Conservation (phyloP, 2,113 vertebrate genomes). For the Nesospiza acunhae region DNA sequence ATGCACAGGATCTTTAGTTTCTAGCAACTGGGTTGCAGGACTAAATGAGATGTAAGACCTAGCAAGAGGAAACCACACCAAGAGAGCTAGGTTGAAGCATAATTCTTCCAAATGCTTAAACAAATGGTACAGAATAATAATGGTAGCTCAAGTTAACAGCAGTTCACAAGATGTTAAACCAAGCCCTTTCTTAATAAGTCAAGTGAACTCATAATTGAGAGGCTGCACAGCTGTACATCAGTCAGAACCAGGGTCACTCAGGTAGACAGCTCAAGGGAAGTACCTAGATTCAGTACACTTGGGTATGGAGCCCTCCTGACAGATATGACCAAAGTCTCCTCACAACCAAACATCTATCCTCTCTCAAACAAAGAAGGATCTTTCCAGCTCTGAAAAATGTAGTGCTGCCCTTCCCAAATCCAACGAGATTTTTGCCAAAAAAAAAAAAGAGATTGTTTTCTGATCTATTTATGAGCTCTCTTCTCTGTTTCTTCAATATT, state of each 20-base stretch:
- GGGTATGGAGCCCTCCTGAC: not conserved
- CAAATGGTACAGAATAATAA: not conserved
- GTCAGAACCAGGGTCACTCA: accelerated
- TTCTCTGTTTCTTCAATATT: not conserved
- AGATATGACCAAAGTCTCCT: not conserved
- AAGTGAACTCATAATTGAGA: not conserved
- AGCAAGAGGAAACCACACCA: not conserved
- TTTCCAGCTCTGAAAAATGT: not conserved
- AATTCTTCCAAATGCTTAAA: not conserved
- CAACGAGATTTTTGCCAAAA: not conserved
- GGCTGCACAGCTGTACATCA: not conserved
- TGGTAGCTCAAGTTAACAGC: not conserved
- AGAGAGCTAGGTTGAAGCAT: not conserved
- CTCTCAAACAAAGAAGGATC: not conserved
- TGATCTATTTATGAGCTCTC: not conserved
- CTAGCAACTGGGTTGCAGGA: not conserved
- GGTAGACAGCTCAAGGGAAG: not conserved
- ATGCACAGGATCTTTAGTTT: not conserved
- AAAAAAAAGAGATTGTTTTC: not conserved
- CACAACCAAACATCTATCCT: not conserved
- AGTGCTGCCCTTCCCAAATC: not conserved
- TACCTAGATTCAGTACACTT: not conserved
- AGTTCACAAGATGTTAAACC: not conserved
- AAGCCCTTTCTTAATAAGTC: not conserved
- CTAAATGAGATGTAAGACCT: not conserved